These are phyloP conservation scores for Leptopilina clavipes DNA, from an alignment of 1,140 invertebrate species.

Conservation along the genomic window DNA sequence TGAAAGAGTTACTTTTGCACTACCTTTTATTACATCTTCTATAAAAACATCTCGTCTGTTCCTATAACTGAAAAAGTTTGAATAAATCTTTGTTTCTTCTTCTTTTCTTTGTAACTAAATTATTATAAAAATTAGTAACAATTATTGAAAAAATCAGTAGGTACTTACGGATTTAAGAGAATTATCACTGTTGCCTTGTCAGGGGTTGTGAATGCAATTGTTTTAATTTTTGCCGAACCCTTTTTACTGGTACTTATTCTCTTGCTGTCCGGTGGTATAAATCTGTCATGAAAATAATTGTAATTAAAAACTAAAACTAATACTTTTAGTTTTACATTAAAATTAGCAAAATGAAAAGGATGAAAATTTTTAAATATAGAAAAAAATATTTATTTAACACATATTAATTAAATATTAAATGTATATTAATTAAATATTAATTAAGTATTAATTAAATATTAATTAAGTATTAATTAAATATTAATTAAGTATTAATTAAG, in stretches of 20 bases:
- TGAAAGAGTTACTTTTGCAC: not conserved
- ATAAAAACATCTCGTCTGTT: not conserved
- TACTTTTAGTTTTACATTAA: no score
- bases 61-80: not conserved
- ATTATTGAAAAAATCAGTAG: not conserved
- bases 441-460: no score
- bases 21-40: slow-evolving; percentile 7
- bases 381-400: no score
- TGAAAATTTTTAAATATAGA: not conserved
- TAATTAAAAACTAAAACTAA: no score
- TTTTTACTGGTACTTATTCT: not conserved
- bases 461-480: no score
- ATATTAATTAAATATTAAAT: no score
- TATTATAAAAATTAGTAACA: no score
- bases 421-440: no score
- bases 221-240: not conserved
- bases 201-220: not conserved
- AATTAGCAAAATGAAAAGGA: not conserved
- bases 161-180: slow-evolving; percentile 20
- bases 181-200: slow-evolving; percentile 1
- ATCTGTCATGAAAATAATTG: not conserved
- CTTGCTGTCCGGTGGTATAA: not conserved
- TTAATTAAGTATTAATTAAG: no score
- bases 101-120: not conserved
- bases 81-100: not conserved